Conservation (phyloP, 2,113 vertebrate genomes). For the Nycticryphes semicollaris region DNA sequence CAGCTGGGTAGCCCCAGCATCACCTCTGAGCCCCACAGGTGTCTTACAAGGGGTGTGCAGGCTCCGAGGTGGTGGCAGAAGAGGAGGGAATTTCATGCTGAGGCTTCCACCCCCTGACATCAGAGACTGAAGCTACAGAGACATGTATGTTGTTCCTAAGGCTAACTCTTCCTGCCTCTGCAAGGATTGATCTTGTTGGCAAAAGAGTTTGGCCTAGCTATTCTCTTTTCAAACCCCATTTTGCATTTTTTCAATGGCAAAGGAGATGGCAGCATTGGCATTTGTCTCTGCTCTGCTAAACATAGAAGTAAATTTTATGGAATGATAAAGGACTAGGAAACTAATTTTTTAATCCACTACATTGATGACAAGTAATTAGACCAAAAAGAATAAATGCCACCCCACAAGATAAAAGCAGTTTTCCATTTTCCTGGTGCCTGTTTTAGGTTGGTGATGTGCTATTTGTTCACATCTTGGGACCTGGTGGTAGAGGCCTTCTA, state of each 20-base stretch:
- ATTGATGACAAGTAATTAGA: neutral
- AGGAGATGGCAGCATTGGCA: neutral
- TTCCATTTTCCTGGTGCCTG: neutral
- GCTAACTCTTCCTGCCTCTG: neutral
- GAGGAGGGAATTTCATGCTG: neutral
- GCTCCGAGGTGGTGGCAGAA: neutral
- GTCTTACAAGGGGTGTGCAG: neutral
- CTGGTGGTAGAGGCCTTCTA: neutral
- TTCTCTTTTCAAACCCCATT: neutral
- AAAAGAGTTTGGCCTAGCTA: neutral
- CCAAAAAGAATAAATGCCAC: neutral
- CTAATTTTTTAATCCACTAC: neutral
- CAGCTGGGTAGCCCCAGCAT: neutral
- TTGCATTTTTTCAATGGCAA: neutral
- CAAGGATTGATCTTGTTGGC: neutral
- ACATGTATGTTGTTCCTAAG: neutral
- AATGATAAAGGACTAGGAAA: neutral
- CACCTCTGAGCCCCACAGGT: fast-evolving
- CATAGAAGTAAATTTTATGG: neutral
- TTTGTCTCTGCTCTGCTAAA: neutral
- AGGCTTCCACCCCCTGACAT: neutral
- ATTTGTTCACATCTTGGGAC: neutral
- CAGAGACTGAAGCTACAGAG: neutral
- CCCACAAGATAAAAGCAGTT: neutral
- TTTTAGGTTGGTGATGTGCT: neutral